Evolutionary conservation across 1,140 invertebrate species (phyloP), one percentile per base, ranked within the genome.

Genomic region (Nomia melanderi): DNA sequence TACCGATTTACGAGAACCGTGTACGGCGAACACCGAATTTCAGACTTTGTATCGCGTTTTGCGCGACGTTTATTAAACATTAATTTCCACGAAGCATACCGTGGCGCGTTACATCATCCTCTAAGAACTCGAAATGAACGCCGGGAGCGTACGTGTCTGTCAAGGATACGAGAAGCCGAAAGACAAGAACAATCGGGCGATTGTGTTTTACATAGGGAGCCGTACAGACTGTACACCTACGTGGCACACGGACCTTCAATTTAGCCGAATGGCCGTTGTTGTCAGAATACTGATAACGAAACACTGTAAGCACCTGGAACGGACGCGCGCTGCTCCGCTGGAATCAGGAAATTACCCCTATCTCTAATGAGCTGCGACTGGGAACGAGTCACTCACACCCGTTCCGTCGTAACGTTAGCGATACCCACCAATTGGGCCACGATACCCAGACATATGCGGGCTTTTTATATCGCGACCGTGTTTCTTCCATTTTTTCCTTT

Each of bases 341-440:
- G 29, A 50, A 72, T 50, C 29, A 47, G n/a, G 39, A 67, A 79
- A 84, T 82, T 57, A 65, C 62, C 47, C 64, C 11, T 59, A 59
- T 65, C 57, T 70, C 31, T 70, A 83, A 76, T 82, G 69, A 83
- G 70, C 31, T 54, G 41, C 33, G 64, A 39, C 54, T 59, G 41
- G 39, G 33, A 53, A 65, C 54, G 36, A 56, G 39, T 67, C 14
- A 39, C 62, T 36, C 60, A 70, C 20, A 39, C 33, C 31, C 33
- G 50, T 44, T 67, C 23, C n/a, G 5, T 20, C 5, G 17, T 44
- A 50, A 23, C 50, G 62, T 36, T 20, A 65, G 31, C 33, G 62
- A 23, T 31, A 60, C n/a, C n/a, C n/a, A n/a, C 23, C 27, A 60
- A 76, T 20, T 14, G 41, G 36, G 54, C 8, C 54, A 50, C 31